These are phyloP conservation scores for Drosophila birchii DNA, from an alignment of 2,888 invertebrate genomes.

Conservation along the genomic window DNA sequence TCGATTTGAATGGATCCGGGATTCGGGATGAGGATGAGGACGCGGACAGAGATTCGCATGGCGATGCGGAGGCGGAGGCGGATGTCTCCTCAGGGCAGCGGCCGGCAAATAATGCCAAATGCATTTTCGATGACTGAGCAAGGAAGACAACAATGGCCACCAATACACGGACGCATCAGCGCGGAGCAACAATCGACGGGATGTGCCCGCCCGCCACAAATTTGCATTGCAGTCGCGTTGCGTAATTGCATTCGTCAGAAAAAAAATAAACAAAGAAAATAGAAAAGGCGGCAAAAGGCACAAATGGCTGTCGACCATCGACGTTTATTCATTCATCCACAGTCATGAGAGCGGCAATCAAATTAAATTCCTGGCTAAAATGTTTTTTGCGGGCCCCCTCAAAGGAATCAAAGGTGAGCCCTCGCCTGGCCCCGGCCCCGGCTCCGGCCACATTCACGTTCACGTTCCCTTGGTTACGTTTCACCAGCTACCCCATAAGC, in stretches of 20 bases:
- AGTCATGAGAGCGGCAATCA: slow-evolving; percentile 45
- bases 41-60: slow-evolving; percentile 5
- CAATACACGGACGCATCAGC: background rate
- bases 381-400: slow-evolving; percentile 23
- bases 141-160: slow-evolving; percentile 16
- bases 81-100: slow-evolving; percentile 56
- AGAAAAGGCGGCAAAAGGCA: slow-evolving; percentile 23
- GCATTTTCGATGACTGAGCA: slow-evolving; percentile 47
- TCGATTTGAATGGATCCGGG: slow-evolving; percentile 46
- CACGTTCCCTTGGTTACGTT: slow-evolving; percentile 23
- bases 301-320: slow-evolving; percentile 37
- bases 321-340: slow-evolving; percentile 27
- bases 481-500: slow-evolving; percentile 29
- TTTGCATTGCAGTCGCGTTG: slow-evolving; percentile 51
- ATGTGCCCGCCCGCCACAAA: slow-evolving; percentile 26
- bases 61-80: slow-evolving; percentile 17
- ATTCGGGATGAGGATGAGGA: slow-evolving; percentile 30
- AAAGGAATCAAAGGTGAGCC: slow-evolving; percentile 21
- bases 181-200: slow-evolving; percentile 14
- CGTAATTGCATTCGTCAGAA: slow-evolving; percentile 69
- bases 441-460: background rate
- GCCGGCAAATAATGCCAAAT: slow-evolving; percentile 63
- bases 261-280: slow-evolving; percentile 16
- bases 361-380: slow-evolving; percentile 46
- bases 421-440: background rate